These are phyloP conservation scores for Silurus meridionalis DNA, from an alignment of 2,113 vertebrate genomes.

Conservation along the genomic window DNA sequence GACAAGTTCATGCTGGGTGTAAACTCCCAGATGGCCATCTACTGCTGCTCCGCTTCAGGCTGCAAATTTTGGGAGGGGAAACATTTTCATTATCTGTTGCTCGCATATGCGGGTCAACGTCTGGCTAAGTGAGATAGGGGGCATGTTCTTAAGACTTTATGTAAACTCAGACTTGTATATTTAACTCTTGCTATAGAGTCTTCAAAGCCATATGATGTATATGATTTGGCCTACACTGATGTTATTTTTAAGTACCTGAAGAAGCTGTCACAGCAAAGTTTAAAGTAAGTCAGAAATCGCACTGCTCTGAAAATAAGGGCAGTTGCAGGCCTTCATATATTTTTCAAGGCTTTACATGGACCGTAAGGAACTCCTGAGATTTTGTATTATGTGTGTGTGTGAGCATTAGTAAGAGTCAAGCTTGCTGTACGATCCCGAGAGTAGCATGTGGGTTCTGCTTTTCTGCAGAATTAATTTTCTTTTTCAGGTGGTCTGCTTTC, in stretches of 20 bases:
- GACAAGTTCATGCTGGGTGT: conserved; percentile 29
- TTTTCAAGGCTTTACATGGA: neutral
- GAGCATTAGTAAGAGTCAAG: neutral
- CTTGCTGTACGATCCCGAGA: neutral
- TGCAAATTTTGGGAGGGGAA: conserved; percentile 40
- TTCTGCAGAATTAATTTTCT: neutral
- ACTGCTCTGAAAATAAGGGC: neutral
- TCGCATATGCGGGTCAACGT: conserved; percentile 44
- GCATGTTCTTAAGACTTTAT: conserved; percentile 28
- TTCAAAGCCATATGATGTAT: neutral
- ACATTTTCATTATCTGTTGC: conserved; percentile 52
- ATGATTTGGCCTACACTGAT: neutral
- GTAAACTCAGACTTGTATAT: conserved; percentile 9
- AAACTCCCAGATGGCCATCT: conserved; percentile 54
- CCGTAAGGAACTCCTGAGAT: neutral
- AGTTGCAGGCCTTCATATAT: neutral
- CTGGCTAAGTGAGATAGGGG: conserved; percentile 17
- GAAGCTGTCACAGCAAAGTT: neutral
- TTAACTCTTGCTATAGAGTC: too few relatives aligned
- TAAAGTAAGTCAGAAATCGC: neutral
- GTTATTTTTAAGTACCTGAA: neutral
- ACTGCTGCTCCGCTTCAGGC: conserved; percentile 26
- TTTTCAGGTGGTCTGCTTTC: conserved; percentile 19
- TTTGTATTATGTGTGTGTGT: neutral
- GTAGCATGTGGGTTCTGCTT: neutral